These are phyloP conservation scores for Cyclargus thomasi DNA, from an alignment of 1,140 invertebrate genomes.

Conservation along the genomic window DNA sequence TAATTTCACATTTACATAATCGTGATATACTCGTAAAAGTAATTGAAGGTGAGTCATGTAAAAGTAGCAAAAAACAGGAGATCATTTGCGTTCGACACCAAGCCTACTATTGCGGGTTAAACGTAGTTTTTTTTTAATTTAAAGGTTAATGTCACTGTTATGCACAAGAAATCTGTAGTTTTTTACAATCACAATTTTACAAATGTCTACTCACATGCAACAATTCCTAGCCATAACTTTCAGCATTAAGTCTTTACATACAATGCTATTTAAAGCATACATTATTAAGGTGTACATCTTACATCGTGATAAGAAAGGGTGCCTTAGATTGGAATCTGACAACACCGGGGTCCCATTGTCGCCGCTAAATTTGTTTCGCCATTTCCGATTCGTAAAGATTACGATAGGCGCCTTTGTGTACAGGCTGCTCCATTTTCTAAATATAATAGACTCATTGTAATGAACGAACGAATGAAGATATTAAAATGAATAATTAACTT, in stretches of 20 bases:
- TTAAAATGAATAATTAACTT: neutral
- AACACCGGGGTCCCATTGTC: slow-evolving; percentile 63
- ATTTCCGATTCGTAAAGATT: slow-evolving; percentile 65
- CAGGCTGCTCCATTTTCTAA: slow-evolving; percentile 14
- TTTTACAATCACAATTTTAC: no score
- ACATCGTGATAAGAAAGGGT: slow-evolving; percentile 49
- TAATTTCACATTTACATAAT: slow-evolving; percentile 1
- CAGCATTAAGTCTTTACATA: slow-evolving; percentile 17
- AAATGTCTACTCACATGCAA: no score
- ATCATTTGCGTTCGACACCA: no score
- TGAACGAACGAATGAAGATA: neutral
- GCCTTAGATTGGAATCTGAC: slow-evolving; percentile 60
- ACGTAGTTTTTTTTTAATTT: no score
- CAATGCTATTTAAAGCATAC: slow-evolving; percentile 22
- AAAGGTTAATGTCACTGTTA: no score
- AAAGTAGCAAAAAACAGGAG: no score
- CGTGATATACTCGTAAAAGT: neutral
- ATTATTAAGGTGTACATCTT: slow-evolving; percentile 51
- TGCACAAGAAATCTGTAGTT: no score
- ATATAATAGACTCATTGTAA: slow-evolving; percentile 1
- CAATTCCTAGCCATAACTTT: no score
- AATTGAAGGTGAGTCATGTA: neutral
- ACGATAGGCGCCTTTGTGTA: slow-evolving; percentile 55
- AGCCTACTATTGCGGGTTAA: no score
- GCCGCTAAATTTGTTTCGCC: slow-evolving; percentile 65